Conservation (phyloP, 1,140 invertebrate species). For the Calycopis cecrops region DNA sequence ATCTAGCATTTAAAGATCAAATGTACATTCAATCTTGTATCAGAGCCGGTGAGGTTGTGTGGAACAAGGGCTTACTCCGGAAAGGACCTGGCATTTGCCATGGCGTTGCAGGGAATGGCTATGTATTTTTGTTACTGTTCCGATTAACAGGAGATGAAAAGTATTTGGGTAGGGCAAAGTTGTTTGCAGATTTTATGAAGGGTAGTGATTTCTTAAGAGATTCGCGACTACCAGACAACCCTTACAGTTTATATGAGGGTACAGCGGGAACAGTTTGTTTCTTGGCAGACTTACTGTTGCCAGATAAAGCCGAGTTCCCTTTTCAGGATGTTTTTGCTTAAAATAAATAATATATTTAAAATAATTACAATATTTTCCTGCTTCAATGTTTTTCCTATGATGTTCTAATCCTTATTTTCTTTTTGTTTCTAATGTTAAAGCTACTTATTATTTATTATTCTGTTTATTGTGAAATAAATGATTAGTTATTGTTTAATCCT, state of each 20-base stretch:
- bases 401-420: too few relatives aligned
- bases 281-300: slow-evolving; percentile 84
- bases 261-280: slow-evolving; percentile 90
- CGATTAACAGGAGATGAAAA: slow-evolving; percentile 83
- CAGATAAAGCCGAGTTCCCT: slow-evolving; percentile 87
- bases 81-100: slow-evolving; percentile 92
- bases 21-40: slow-evolving; percentile 84
- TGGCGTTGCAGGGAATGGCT: slow-evolving; percentile 90
- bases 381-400: too few relatives aligned
- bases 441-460: too few relatives aligned
- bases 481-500: too few relatives aligned
- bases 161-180: slow-evolving; percentile 83
- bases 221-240: slow-evolving; percentile 86
- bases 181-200: slow-evolving; percentile 87
- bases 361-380: too few relatives aligned
- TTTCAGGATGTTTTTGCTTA: slow-evolving; percentile 85
- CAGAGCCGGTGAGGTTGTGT: slow-evolving; percentile 84
- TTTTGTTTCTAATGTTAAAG: too few relatives aligned
- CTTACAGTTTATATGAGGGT: slow-evolving; percentile 91
- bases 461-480: too few relatives aligned
- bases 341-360: slow-evolving; percentile 26
- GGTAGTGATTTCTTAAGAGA: slow-evolving; percentile 79
- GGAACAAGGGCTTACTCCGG: slow-evolving; percentile 85
- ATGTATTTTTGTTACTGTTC: slow-evolving; percentile 88
- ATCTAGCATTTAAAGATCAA: slow-evolving; percentile 82